These are phyloP conservation scores for Zhuqinia jingwanae DNA, from an alignment of 2,888 invertebrate genomes.

Conservation along the genomic window DNA sequence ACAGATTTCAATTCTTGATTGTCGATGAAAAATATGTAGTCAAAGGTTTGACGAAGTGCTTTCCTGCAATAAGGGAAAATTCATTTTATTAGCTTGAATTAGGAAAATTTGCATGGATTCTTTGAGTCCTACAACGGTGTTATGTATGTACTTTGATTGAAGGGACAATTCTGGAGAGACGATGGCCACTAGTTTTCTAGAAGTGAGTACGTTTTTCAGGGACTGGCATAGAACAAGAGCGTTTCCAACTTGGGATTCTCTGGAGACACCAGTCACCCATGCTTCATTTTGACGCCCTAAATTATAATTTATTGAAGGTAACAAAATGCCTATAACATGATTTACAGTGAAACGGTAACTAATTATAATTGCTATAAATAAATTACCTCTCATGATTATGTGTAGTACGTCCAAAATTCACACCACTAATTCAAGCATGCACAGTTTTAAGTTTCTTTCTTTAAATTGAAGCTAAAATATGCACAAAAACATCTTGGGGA, in stretches of 20 bases:
- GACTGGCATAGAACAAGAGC: conserved; percentile 1
- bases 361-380: too few relatives aligned
- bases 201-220: neutral
- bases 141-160: neutral
- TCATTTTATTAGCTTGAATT: neutral
- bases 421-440: too few relatives aligned
- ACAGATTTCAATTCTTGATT: neutral
- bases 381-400: too few relatives aligned
- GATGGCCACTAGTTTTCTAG: neutral
- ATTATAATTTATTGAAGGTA: neutral
- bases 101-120: too few relatives aligned
- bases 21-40: neutral
- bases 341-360: too few relatives aligned
- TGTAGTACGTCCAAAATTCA: too few relatives aligned
- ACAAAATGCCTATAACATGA: too few relatives aligned
- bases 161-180: neutral
- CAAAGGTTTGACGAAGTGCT: neutral
- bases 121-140: too few relatives aligned
- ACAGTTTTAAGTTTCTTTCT: too few relatives aligned
- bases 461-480: too few relatives aligned
- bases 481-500: too few relatives aligned
- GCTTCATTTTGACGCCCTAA: neutral
- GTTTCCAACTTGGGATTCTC: neutral
- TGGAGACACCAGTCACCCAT: neutral
- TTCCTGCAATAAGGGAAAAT: neutral